Evolutionary conservation across 2,797 vertebrate genomes (phyloP), one percentile per base, ranked within the genome.

Genomic region (Knipowitschia caucasica): DNA sequence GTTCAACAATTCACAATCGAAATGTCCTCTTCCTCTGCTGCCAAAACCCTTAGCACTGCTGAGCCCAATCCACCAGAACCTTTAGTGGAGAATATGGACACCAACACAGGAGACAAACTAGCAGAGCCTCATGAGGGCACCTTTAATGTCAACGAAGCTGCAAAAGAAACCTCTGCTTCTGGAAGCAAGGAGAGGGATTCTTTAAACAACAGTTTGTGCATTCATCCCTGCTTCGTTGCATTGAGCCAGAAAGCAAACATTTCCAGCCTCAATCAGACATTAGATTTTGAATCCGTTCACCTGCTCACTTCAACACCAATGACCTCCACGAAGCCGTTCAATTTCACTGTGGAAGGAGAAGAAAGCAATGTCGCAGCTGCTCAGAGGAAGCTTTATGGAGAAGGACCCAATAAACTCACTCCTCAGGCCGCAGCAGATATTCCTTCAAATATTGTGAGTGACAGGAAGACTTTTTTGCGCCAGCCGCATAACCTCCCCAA

Each of bases 251-350:
- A 71, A 20, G 20, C 18, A 6, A 39, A 34, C 26, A 1, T 12
- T 0, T 83, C 84, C 20, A 49, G 62, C 39, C 50, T 80, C 35
- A 80, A 88, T 27, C 79, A 84, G 17, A 62, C 66, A 1, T 20
- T 86, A 0, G 80, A 83, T 56, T 56, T 82, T 9, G 61, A 5
- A 40, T 9, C 3, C 1, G 67, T 60, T 9, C 3, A 10, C 8
- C 18, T 71, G 20, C 20, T 68, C 3, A 79, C 83, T 0, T 89
- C 87, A 12, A 89, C 87, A 0, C 87, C 87, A 4, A 85, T 86
- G 73, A 15, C 53, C 0, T 36, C 15, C 4, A 55, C 43, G 56
- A 84, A 55, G 58, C 30, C 64, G 1, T 36, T 53, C 3, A 62
- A 11, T 29, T 36, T 54, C 0, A 18, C 8, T 20, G 4, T 1